phyloP scores from a whole-genome alignment of 1,140 invertebrate species.

The Luehdorfia chinensis region DNA sequence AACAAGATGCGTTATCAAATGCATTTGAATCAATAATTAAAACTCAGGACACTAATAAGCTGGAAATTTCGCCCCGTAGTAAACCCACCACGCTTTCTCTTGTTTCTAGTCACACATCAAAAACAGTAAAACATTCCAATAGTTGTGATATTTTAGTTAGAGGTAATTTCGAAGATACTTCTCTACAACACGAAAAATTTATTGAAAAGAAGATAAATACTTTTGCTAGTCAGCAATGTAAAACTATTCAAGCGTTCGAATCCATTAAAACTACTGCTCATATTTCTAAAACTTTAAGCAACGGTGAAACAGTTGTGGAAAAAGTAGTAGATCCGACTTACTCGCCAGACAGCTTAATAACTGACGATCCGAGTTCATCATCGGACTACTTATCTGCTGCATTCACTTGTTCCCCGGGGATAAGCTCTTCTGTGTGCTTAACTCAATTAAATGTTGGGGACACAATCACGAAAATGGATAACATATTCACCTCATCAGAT shows the following conservation, averaged over 20 bases:
- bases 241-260: conserved; percentile 16
- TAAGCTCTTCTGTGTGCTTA: conserved; percentile 32
- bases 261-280: conserved; percentile 15
- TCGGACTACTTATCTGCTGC: conserved; percentile 68
- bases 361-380: conserved; percentile 65
- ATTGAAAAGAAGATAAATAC: conserved; percentile 20
- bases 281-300: conserved; percentile 21
- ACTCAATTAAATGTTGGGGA: conserved; percentile 55
- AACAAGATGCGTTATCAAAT: conserved; percentile 64
- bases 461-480: conserved; percentile 57
- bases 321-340: conserved; percentile 38
- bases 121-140: conserved; percentile 61
- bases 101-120: conserved; percentile 61
- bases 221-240: conserved; percentile 21
- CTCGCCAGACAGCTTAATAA: conserved; percentile 64
- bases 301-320: conserved; percentile 25
- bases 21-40: conserved; percentile 66
- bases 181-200: conserved; percentile 22
- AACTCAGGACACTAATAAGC: conserved; percentile 34
- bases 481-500: conserved; percentile 59
- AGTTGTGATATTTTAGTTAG: conserved; percentile 58
- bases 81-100: conserved; percentile 63
- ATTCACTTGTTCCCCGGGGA: conserved; percentile 51
- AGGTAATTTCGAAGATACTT: conserved; percentile 28
- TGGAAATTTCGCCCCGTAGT: conserved; percentile 28